phyloP scores from a whole-genome alignment of 1,140 invertebrate species.

The Aleiodes sp. region DNA sequence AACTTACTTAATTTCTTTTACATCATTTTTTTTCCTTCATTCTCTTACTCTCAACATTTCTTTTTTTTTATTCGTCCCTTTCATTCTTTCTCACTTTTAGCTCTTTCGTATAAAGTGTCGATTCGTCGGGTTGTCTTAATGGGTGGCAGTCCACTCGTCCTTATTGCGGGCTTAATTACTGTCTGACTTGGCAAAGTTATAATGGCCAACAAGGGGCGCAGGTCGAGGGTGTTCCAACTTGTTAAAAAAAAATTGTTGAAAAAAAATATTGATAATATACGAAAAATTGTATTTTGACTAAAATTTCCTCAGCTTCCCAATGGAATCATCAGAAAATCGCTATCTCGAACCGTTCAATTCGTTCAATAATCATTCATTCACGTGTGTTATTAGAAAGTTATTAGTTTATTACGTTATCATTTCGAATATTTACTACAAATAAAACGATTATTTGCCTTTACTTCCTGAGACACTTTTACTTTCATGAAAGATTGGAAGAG shows the following conservation, averaged over 20 bases:
- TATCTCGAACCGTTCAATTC: too few relatives aligned
- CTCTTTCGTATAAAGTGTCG: conserved; percentile 60
- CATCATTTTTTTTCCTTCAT: conserved; percentile 25
- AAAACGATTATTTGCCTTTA: too few relatives aligned
- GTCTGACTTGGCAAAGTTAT: conserved; percentile 65
- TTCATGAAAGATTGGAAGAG: conserved; percentile 12
- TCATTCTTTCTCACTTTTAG: not conserved
- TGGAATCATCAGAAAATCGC: too few relatives aligned
- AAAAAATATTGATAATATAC: too few relatives aligned
- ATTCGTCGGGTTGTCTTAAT: conserved; percentile 54
- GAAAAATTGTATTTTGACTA: too few relatives aligned
- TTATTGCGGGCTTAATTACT: conserved; percentile 67
- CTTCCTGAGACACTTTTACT: too few relatives aligned
- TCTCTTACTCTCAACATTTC: conserved; percentile 14
- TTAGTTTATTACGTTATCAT: too few relatives aligned
- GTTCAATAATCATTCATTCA: too few relatives aligned
- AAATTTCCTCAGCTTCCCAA: too few relatives aligned
- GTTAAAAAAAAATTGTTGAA: conserved; percentile 13
- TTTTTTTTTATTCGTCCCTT: conserved; percentile 22
- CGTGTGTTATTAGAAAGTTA: too few relatives aligned
- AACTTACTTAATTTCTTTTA: too few relatives aligned
- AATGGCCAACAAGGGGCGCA: conserved; percentile 59
- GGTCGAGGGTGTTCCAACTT: conserved; percentile 21
- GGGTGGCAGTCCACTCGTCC: conserved; percentile 61
- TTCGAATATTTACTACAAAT: too few relatives aligned